These are phyloP conservation scores for Drosophila willistoni DNA, from an alignment of 1,140 invertebrate genomes.

Conservation along the genomic window DNA sequence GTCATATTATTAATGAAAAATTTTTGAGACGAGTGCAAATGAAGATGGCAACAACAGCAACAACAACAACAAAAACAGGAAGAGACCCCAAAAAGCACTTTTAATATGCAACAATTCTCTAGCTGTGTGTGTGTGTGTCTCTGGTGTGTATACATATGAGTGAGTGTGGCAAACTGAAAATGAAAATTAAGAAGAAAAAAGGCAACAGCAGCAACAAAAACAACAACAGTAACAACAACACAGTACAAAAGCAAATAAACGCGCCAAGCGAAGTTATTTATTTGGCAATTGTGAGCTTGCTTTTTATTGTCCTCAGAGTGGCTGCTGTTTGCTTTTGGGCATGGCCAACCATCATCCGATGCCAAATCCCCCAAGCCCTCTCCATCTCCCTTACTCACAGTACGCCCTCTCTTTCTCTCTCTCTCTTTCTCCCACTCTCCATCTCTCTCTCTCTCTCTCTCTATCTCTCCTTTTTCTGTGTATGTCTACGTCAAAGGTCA, in stretches of 20 bases:
- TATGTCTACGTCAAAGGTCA: conserved; percentile 68
- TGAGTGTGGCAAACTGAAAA: conserved; percentile 45
- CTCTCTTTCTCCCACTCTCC: too few species aligned
- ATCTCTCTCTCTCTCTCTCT: not conserved
- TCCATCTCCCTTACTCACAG: not conserved
- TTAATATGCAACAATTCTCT: conserved; percentile 69
- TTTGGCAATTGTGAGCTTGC: conserved; percentile 73
- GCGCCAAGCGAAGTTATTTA: conserved; percentile 74
- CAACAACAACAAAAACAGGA: conserved; percentile 58
- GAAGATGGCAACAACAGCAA: conserved; percentile 37
- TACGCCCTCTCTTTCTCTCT: too few species aligned
- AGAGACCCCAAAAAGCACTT: conserved; percentile 49
- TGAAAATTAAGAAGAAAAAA: conserved; percentile 54
- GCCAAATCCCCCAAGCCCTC: too few species aligned
- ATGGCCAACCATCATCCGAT: conserved; percentile 33
- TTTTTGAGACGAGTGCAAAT: conserved; percentile 37
- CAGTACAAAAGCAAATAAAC: conserved; percentile 73
- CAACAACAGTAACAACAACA: conserved; percentile 38
- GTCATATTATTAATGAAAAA: conserved; percentile 81
- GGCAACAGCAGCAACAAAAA: conserved; percentile 20
- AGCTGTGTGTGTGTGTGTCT: conserved; percentile 23
- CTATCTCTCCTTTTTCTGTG: conserved; percentile 39
- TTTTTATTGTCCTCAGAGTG: conserved; percentile 74
- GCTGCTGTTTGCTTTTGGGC: conserved; percentile 70
- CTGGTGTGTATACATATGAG: conserved; percentile 12